Percentiles rank a stretch among this genome's conserved stretches.
These are phyloP conservation scores for Cephonodes hylas DNA, from an alignment of 2,888 invertebrate species.

Conservation along the genomic window DNA sequence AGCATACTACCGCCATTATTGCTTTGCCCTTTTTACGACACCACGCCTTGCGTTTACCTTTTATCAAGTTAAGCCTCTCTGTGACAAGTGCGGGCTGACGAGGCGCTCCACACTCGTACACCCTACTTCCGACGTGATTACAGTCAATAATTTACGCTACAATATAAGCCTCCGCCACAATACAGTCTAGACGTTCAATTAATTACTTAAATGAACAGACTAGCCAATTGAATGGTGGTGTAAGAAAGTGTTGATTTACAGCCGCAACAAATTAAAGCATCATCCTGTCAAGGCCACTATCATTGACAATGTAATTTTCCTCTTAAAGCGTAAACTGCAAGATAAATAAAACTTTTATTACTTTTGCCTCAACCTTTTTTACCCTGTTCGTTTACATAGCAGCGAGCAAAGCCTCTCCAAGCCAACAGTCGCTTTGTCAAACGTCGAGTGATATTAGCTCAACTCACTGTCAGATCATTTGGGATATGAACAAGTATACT, in stretches of 20 bases:
- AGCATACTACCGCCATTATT: constrained; percentile 58
- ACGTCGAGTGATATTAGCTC: constrained; percentile 73
- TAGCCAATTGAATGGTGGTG: constrained; percentile 10
- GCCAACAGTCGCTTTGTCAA: constrained; percentile 79
- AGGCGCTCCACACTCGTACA: constrained; percentile 34
- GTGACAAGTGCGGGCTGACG: constrained; percentile 47
- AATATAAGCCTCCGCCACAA: constrained; percentile 12
- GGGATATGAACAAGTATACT: constrained; percentile 69
- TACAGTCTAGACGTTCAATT: constrained; percentile 15
- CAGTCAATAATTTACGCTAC: constrained; percentile 27
- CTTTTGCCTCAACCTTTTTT: constrained; percentile 62
- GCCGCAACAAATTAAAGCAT: constrained; percentile 23
- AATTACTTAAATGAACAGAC: constrained; percentile 6
- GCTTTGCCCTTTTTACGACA: constrained; percentile 61
- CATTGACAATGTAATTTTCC: constrained; percentile 40
- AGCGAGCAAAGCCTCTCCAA: constrained; percentile 73
- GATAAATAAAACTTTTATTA: constrained; percentile 62
- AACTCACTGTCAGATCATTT: constrained; percentile 72
- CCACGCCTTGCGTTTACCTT: constrained; percentile 60
- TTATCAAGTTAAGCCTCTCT: constrained; percentile 61
- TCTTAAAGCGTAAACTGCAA: constrained; percentile 16
- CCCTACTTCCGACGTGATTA: constrained; percentile 27
- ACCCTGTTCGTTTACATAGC: constrained; percentile 69
- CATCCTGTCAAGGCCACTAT: constrained; percentile 22
- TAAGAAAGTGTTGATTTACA: constrained; percentile 13